These are phyloP conservation scores for Cosmia trapezina DNA, from an alignment of 2,888 invertebrate genomes.

Conservation along the genomic window DNA sequence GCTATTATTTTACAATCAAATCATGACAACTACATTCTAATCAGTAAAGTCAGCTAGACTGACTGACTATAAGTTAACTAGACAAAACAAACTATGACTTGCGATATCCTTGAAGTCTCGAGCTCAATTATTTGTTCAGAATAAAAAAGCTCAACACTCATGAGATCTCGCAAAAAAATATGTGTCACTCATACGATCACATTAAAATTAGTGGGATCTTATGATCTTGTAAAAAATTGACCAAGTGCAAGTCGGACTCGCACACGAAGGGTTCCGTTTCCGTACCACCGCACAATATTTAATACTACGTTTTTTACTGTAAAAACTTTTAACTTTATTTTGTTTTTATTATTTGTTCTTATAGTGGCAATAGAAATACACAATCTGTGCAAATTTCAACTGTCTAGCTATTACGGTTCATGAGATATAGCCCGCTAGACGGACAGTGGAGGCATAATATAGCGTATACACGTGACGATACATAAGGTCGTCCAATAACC, in stretches of 20 bases:
- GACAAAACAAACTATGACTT: slow-evolving; percentile 9
- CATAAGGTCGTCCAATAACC: not conserved
- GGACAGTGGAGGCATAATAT: too few relatives aligned
- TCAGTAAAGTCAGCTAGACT: not conserved
- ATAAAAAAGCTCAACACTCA: not conserved
- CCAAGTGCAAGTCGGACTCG: too few relatives aligned
- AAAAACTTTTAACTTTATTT: too few relatives aligned
- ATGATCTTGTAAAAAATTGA: slow-evolving; percentile 5
- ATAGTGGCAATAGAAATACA: too few relatives aligned
- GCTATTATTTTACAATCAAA: not conserved
- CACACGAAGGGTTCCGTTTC: too few relatives aligned
- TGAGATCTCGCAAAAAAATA: slow-evolving; percentile 7
- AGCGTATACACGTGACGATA: not conserved
- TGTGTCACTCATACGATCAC: not conserved
- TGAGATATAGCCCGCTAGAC: too few relatives aligned
- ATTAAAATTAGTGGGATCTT: not conserved
- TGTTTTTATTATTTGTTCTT: too few relatives aligned
- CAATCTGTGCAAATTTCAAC: too few relatives aligned
- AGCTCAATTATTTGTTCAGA: slow-evolving; percentile 1
- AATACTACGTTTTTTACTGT: too few relatives aligned
- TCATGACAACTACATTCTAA: not conserved
- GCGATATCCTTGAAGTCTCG: not conserved
- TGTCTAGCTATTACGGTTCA: too few relatives aligned
- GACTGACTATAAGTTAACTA: not conserved
- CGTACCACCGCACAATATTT: too few relatives aligned